Percentiles rank a stretch among this genome's conserved stretches.
phyloP scores from a whole-genome alignment of 2,888 invertebrate species.

The Rotaria magnacalcarata region DNA sequence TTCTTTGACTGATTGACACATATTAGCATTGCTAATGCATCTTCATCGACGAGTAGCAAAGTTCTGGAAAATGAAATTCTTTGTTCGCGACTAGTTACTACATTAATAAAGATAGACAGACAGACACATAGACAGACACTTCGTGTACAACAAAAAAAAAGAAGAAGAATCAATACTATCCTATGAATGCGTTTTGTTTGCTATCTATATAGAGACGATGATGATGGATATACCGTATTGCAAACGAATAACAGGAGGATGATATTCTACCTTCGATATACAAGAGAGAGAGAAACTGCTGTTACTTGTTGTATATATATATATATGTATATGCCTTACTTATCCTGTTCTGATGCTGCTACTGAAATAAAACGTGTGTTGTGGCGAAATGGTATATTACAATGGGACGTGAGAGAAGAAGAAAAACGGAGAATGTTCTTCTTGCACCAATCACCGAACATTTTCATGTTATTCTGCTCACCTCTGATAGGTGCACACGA shows the following conservation, averaged over 20 bases:
- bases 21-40: constrained; percentile 35
- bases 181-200: neutral
- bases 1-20: neutral
- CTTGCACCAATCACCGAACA: neutral
- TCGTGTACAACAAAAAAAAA: neutral
- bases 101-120: neutral
- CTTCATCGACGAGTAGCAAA: neutral
- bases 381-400: neutral
- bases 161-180: neutral
- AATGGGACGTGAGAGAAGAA: neutral
- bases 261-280: constrained; percentile 18
- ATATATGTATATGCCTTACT: neutral
- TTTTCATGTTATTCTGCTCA: neutral
- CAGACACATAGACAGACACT: neutral
- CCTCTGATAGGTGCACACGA: neutral
- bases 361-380: constrained; percentile 1
- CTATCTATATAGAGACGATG: neutral
- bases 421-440: neutral
- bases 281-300: neutral
- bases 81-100: neutral
- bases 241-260: constrained; percentile 7
- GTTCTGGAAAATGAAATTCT: neutral
- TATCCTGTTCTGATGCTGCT: neutral
- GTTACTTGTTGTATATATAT: neutral
- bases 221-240: constrained; percentile 27